These are phyloP conservation scores for Heliconius ismenius DNA, from an alignment of 2,888 invertebrate genomes.

Conservation along the genomic window DNA sequence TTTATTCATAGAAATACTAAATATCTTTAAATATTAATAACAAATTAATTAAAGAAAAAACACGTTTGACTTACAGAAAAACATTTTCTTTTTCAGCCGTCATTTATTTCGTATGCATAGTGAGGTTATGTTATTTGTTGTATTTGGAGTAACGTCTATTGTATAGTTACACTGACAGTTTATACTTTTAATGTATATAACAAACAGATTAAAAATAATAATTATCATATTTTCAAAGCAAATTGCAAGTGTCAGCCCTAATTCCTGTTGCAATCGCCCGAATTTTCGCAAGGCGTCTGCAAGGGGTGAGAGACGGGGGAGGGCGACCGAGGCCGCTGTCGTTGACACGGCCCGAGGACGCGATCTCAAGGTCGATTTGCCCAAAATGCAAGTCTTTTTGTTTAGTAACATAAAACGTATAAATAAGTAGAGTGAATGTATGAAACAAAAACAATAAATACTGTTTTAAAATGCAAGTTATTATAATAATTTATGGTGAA, in stretches of 20 bases:
- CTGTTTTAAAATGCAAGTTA: background rate
- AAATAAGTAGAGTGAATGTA: background rate
- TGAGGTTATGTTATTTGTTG: background rate
- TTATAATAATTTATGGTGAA: background rate
- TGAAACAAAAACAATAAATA: background rate
- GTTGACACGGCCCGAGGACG: slow-evolving; percentile 77
- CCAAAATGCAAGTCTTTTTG: slow-evolving; percentile 51
- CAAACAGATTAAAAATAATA: background rate
- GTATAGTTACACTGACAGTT: no score
- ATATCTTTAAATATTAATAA: no score
- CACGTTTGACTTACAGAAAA: background rate
- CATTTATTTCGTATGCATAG: background rate
- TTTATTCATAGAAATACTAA: no score
- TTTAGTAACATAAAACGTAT: slow-evolving; percentile 22
- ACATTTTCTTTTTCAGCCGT: background rate
- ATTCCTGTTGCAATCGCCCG: slow-evolving; percentile 44
- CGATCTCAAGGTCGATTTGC: slow-evolving; percentile 68
- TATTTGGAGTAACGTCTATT: background rate
- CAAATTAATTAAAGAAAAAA: background rate
- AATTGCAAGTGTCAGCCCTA: slow-evolving; percentile 6
- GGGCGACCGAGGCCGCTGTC: slow-evolving; percentile 61
- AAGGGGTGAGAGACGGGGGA: slow-evolving; percentile 43
- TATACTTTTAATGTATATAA: background rate
- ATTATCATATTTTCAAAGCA: slow-evolving; percentile 1
- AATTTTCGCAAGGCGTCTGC: slow-evolving; percentile 58